Conservation (phyloP, 1,140 invertebrate genomes). For the Sitophilus oryzae region DNA sequence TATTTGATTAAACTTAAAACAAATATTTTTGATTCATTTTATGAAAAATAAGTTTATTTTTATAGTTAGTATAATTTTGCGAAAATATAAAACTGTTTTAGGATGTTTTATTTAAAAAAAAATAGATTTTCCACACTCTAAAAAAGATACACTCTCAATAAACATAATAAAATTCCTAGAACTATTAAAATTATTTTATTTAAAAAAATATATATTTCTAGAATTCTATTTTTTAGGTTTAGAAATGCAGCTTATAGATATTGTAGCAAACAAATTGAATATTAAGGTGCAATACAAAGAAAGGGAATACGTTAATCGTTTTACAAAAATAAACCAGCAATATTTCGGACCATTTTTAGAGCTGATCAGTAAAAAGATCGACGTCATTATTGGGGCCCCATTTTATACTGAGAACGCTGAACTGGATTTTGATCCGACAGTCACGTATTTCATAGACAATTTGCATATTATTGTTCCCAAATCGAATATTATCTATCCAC, state of each 20-base stretch:
- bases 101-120: no score
- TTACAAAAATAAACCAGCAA: background rate
- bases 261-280: background rate
- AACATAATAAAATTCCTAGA: background rate
- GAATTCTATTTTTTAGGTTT: no score
- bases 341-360: background rate
- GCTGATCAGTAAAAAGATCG: background rate
- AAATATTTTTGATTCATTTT: no score
- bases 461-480: background rate
- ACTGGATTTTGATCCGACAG: background rate
- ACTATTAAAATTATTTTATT: background rate
- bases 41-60: no score
- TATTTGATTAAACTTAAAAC: no score
- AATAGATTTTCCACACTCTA: no score
- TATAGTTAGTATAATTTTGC: no score
- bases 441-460: background rate
- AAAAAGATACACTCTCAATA: no score
- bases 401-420: slow-evolving; percentile 1
- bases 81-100: no score
- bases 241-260: slow-evolving; percentile 1
- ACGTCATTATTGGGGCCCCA: background rate
- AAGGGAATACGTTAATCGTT: background rate
- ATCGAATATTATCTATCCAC: background rate
- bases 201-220: background rate
- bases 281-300: background rate